Evolutionary conservation across 2,113 vertebrate genomes (phyloP).

Genomic region (Dipodomys stephensi): DNA sequence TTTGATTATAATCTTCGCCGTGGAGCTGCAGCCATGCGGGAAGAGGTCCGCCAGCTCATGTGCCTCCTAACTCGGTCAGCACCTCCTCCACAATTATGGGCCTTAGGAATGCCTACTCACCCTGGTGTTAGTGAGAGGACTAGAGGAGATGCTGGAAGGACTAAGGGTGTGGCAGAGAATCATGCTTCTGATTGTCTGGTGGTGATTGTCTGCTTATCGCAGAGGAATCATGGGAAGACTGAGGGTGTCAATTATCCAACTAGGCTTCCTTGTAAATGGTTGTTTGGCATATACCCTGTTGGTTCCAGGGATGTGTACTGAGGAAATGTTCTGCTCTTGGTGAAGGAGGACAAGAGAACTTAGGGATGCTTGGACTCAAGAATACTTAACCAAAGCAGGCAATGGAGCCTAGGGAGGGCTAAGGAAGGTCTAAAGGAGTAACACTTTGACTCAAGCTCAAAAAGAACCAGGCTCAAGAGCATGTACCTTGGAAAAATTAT

Average conservation of each 20-base stretch:
- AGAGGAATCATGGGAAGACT: background rate
- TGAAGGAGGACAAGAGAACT: background rate
- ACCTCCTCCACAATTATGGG: background rate
- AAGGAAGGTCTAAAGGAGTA: background rate
- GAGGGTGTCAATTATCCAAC: background rate
- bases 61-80: conserved; percentile 97
- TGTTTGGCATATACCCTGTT: background rate
- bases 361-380: background rate
- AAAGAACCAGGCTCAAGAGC: background rate
- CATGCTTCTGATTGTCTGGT: background rate
- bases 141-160: too few relatives aligned
- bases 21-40: conserved; percentile 94
- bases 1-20: conserved; percentile 97
- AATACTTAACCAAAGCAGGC: background rate
- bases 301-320: background rate
- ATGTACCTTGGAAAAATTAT: background rate
- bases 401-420: background rate
- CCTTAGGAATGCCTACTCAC: background rate
- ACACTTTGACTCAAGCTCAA: background rate
- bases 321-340: background rate
- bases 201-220: background rate
- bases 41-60: conserved; percentile 97
- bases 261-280: background rate
- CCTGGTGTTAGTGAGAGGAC: background rate
- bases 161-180: background rate